phyloP scores from a whole-genome alignment of 2,797 vertebrate species.

The Loriculus beryllinus region DNA sequence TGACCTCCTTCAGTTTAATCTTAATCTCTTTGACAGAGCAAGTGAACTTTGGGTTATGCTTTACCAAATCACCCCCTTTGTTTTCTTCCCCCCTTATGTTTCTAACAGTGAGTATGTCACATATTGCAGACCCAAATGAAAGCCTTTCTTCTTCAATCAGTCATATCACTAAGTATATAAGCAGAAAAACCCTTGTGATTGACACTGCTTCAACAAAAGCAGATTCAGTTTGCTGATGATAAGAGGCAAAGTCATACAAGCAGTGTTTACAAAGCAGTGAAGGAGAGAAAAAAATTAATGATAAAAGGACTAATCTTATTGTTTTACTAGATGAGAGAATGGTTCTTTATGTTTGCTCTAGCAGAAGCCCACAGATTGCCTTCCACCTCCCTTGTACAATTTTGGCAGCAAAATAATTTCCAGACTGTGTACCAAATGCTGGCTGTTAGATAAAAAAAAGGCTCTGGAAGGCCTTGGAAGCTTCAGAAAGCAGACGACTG shows the following conservation, averaged over 20 bases:
- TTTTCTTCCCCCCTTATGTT: neutral
- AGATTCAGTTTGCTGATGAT: constrained; percentile 74
- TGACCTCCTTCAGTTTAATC: constrained; percentile 75
- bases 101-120: constrained; percentile 24
- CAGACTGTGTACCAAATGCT: constrained; percentile 58
- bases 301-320: constrained; percentile 79
- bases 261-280: constrained; percentile 75
- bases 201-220: constrained; percentile 75
- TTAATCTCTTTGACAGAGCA: constrained; percentile 69
- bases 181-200: constrained; percentile 72
- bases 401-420: constrained; percentile 72
- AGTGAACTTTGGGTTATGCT: constrained; percentile 67
- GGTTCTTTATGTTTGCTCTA: constrained; percentile 71
- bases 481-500: constrained; percentile 22
- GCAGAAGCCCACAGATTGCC: constrained; percentile 56
- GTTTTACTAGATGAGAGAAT: constrained; percentile 75
- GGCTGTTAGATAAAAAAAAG: constrained; percentile 40
- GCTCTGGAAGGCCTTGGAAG: constrained; percentile 48
- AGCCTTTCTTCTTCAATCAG: constrained; percentile 64
- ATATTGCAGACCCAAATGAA: constrained; percentile 61
- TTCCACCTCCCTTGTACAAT: constrained; percentile 28
- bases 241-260: constrained; percentile 77
- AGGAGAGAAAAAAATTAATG: constrained; percentile 73
- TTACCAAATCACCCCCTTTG: constrained; percentile 47
- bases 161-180: constrained; percentile 66